Conservation (phyloP, 1,140 invertebrate species). For the Asobara japonica region DNA sequence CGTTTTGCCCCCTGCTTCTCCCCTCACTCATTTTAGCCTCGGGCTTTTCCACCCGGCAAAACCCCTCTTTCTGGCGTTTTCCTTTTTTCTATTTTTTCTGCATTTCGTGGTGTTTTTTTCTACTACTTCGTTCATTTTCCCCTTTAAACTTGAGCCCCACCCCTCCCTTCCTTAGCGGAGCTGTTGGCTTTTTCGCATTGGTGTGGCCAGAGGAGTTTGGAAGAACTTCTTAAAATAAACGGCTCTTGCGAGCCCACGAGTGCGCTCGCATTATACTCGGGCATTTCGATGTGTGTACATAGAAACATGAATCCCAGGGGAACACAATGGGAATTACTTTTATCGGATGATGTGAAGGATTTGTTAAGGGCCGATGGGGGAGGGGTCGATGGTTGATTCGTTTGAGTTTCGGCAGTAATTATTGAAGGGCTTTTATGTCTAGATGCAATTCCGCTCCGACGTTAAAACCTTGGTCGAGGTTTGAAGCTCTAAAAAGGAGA, state of each 20-base stretch:
- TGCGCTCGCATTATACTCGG: constrained; percentile 2
- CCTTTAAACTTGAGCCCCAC: constrained; percentile 18
- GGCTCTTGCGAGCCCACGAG: constrained; percentile 36
- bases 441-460: too few relatives aligned
- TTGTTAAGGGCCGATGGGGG: background rate
- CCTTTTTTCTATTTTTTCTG: constrained; percentile 28
- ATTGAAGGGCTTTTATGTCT: background rate
- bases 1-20: constrained; percentile 1
- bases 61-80: constrained; percentile 25
- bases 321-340: background rate
- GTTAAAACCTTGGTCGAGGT: too few relatives aligned
- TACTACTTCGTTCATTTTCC: background rate
- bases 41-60: constrained; percentile 19
- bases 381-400: background rate
- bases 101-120: constrained; percentile 31
- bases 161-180: constrained; percentile 24
- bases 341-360: background rate
- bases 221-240: constrained; percentile 62
- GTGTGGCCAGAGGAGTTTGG: constrained; percentile 50
- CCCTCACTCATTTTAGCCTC: constrained; percentile 5
- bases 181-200: constrained; percentile 24
- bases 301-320: background rate
- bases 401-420: background rate
- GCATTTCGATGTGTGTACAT: background rate
- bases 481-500: too few relatives aligned